Evolutionary conservation across 1,140 invertebrate species (phyloP).

Genomic region (Heliconius melpomene): DNA sequence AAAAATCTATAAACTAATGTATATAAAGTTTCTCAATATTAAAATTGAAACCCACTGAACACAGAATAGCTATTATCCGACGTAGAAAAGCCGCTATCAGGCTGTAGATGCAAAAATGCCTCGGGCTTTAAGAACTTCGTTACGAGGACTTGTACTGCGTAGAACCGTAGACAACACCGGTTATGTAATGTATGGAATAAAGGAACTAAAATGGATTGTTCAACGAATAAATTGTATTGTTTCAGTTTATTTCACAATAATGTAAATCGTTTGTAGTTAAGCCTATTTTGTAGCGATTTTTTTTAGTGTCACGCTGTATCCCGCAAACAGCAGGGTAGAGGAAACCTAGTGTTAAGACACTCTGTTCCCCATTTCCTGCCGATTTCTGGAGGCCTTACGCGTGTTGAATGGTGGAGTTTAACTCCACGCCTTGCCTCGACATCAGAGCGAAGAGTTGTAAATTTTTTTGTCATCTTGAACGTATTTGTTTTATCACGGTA

Average conservation of each 20-base stretch:
- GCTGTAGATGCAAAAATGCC: conserved; percentile 21
- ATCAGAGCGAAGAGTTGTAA: too few species aligned
- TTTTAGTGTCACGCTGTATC: too few species aligned
- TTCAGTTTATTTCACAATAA: not conserved
- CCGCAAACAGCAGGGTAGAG: too few species aligned
- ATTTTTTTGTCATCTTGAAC: too few species aligned
- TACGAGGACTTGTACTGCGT: conserved; percentile 7
- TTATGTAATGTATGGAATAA: not conserved
- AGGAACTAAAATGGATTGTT: not conserved
- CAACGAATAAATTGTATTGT: not conserved
- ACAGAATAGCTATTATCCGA: conserved; percentile 13
- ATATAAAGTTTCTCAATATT: not conserved
- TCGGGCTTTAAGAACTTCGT: conserved; percentile 26
- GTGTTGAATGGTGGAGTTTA: too few species aligned
- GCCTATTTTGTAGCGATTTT: too few species aligned
- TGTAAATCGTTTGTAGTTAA: not conserved
- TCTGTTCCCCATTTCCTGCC: too few species aligned
- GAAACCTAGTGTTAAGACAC: too few species aligned
- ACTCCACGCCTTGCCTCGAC: too few species aligned
- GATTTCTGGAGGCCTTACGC: too few species aligned
- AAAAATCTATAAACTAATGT: too few species aligned
- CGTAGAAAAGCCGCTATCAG: conserved; percentile 34
- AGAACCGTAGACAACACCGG: not conserved
- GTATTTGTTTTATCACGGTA: too few species aligned
- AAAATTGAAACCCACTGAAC: not conserved